Evolutionary conservation across 2,888 invertebrate genomes (phyloP), one percentile per base, ranked within the genome.

Genomic region (Asteroscopus sphinx): DNA sequence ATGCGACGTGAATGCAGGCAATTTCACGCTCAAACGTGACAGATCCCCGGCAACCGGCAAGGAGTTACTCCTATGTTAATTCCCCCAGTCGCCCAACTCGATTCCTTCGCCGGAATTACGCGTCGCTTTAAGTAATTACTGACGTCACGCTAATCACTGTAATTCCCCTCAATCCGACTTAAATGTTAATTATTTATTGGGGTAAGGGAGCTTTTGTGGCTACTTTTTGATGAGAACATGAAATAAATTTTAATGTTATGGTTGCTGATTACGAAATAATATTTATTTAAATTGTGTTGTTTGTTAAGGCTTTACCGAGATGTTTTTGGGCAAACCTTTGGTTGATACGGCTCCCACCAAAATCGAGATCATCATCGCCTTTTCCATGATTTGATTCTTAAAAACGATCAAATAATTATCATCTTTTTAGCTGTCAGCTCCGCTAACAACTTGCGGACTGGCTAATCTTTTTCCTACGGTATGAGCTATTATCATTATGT

Each of bases 71-170:
- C 56, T 59, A 62, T 69, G 74, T 67, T 75, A 80, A 77, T 77
- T 70, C 70, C 61, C 53, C 35, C 73, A 74, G 63, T 70, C 62
- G 12, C 63, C 56, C 46, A 55, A 64, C 68, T 30, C 60, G 58
- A 42, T 44, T 26, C 46, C 21, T 39, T 46, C 56, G 46, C 21
- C 46, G 36, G 52, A 68, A 66, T 68, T 61, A 59, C 39, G 33
- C 54, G 58, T 56, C 63, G 54, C 65, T 67, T 62, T 33, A 45
- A 60, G 51, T 73, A 74, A 72, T 75, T 79, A 77, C 71, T 36
- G 62, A 61, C 65, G 73, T 76, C 61, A 74, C 69, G 65, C 65
- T 79, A 79, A 74, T 79, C 61, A 68, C 55, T 49, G 44, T 62
- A 49, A 65, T 62, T 45, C 44, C 53, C 28, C 36, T 54, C 45